Base-by-base conservation (phyloP, 2,113 vertebrate genomes). In the Anarhynchus alexandrinus region DNA sequence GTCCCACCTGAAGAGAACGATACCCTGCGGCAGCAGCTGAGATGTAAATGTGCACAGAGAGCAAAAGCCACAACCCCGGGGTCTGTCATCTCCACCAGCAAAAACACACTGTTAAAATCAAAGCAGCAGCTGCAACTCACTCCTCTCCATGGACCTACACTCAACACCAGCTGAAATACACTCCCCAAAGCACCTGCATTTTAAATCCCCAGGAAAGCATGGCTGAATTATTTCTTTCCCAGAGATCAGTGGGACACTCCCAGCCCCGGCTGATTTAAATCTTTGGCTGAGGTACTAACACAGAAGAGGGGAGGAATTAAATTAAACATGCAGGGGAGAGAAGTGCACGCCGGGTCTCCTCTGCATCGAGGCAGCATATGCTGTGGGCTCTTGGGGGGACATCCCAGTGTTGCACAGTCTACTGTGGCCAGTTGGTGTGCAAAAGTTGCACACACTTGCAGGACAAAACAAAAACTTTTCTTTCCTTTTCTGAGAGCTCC, bases 121-220 rank as follows among this genome's bases (percentile, higher is more conserved):
- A 64, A 88, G 80, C 14, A 30, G 45, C 1, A 5, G 12, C 29
- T 3, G 0, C 29, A 54, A 19, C 0, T 8, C 0, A 0, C 19
- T 81, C 42, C 27, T 76, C 26, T 91, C 76, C 26, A 0, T 38
- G n/a, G 62, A n/a, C 38, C 0, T 0, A 30, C 66, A 21, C 32
- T 76, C 49, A 43, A 21, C 4, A 5, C 29, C 55, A 82, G 55
- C 27, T 0, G 0, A 49, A 86, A 71, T n/a, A 49, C 34, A 11
- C 13, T 66, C 27, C 65, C 21, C 29, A 70, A 25, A 90, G 49
- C 34, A 55, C 61, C 52, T n/a, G 25, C 17, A 29, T 57, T 27
- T 9, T 66, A 34, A 74, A 29, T 62, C 47, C 57, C 62, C 22
- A 42, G 58, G 74, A 62, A 62, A 80, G 38, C 32, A 51, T 1